Evolutionary conservation across 2,113 vertebrate genomes (phyloP), one percentile per base, ranked within the genome.

Genomic region (Cyanoderma ruficeps): DNA sequence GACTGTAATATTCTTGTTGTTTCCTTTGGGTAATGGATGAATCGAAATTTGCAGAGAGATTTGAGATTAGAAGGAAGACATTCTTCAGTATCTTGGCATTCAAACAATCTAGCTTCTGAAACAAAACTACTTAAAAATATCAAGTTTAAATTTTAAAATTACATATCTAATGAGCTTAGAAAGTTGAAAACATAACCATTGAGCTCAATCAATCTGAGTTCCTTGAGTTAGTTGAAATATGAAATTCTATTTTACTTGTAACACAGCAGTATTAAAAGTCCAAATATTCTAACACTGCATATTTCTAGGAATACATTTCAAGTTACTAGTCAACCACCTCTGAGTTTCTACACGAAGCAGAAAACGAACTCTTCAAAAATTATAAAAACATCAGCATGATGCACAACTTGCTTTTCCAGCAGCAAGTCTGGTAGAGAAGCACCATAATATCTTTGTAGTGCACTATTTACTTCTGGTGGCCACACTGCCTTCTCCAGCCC

Each of bases 401-500:
- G 81, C 47, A 91, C 84, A 82, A 90, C 98, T 97, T 98, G 97
- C 97, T 96, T 98, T 97, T 90, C 98, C 98, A 98, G 97, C 97
- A 98, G 98, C 98, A 98, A 97, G 98, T 96, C 39, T 83, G 56
- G 49, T 13, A 60, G 52, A 86, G 90, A 95, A 98, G 97, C 97
- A 97, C 97, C 98, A 83, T 95, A 47, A 46, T 71, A 89, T 89
- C 87, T 93, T 91, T 89, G 77, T 96, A 96, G 96, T 97, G 96
- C 97, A 97, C 59, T 50, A 77, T 70, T 81, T 78, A 89, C 87
- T 95, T 84, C 87, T 50, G 33, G 47, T 33, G 49, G 90, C 69
- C 95, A 90, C 85, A 1, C 89, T 56, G 83, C 17, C 3, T 59
- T 53, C 65, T 91, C 74, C 85, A 39, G 49, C 35, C 74, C 88